Percentiles rank a stretch among this genome's conserved stretches.
phyloP scores from a whole-genome alignment of 2,888 invertebrate genomes.

The Neoscelio sp. region DNA sequence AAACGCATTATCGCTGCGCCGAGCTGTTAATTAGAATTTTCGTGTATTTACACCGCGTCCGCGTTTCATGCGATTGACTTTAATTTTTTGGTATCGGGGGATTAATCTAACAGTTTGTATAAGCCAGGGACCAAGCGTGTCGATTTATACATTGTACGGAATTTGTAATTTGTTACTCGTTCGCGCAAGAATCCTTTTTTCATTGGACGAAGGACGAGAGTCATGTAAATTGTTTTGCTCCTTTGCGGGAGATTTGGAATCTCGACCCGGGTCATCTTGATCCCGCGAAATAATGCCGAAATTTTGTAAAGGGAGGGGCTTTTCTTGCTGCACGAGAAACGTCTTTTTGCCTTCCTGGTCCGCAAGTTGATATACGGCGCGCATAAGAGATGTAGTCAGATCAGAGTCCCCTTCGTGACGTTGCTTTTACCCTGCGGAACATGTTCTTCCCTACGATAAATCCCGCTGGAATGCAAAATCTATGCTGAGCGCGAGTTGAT shows the following conservation, averaged over 20 bases:
- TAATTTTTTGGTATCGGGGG: not conserved
- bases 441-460: conserved; percentile 81
- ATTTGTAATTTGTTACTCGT: too few relatives aligned
- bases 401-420: conserved; percentile 79
- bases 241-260: too few relatives aligned
- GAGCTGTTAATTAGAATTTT: conserved; percentile 53
- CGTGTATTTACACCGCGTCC: conserved; percentile 1
- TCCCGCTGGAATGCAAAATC: conserved; percentile 79
- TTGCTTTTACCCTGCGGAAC: conserved; percentile 79
- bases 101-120: not conserved
- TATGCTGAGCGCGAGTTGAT: conserved; percentile 31
- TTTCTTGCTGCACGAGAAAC: conserved; percentile 7
- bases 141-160: conserved; percentile 14
- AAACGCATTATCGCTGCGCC: conserved; percentile 41
- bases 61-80: not conserved
- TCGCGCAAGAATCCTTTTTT: too few relatives aligned
- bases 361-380: conserved; percentile 77
- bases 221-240: too few relatives aligned
- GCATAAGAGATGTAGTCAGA: conserved; percentile 80
- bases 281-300: conserved; percentile 28
- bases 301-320: conserved; percentile 8
- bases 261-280: not conserved
- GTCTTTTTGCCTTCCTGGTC: conserved; percentile 32
- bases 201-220: too few relatives aligned
- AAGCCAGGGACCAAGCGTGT: not conserved